phyloP scores from a whole-genome alignment of 2,797 vertebrate genomes.

The Bovichtus diacanthus region DNA sequence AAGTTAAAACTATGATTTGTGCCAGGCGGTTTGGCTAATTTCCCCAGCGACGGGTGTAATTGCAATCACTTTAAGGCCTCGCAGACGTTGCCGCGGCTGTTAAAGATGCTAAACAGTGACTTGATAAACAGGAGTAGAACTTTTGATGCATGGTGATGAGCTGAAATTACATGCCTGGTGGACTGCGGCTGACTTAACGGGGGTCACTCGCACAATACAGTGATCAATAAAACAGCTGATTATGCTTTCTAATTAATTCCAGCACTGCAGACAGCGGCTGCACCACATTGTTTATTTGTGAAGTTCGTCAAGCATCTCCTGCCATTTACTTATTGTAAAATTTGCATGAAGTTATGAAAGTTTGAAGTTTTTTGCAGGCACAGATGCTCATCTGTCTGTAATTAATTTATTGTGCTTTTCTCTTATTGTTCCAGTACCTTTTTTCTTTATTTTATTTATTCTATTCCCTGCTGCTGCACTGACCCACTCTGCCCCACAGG shows the following conservation, averaged over 20 bases:
- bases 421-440: conserved; percentile 37
- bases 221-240: conserved; percentile 55
- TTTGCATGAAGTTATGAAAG: conserved; percentile 6
- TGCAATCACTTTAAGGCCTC: conserved; percentile 42
- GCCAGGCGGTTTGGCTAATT: conserved; percentile 41
- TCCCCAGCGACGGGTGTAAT: conserved; percentile 46
- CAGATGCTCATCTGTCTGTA: conserved; percentile 27
- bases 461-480: conserved; percentile 23
- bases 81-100: conserved; percentile 11
- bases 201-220: conserved; percentile 34
- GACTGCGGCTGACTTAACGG: conserved; percentile 32
- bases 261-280: not conserved
- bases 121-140: conserved; percentile 35
- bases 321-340: conserved; percentile 6
- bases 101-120: conserved; percentile 46
- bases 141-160: conserved; percentile 49
- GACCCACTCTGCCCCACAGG: conserved; percentile 23
- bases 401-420: conserved; percentile 45
- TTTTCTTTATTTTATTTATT: too few species aligned
- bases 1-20: conserved; percentile 15
- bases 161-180: conserved; percentile 33
- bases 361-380: conserved; percentile 49
- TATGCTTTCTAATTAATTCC: conserved; percentile 54
- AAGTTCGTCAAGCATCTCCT: not conserved
- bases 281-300: conserved; percentile 1